Evolutionary conservation across 2,797 vertebrate genomes (phyloP), one percentile per base, ranked within the genome.

Genomic region (Myioborus miniatus): DNA sequence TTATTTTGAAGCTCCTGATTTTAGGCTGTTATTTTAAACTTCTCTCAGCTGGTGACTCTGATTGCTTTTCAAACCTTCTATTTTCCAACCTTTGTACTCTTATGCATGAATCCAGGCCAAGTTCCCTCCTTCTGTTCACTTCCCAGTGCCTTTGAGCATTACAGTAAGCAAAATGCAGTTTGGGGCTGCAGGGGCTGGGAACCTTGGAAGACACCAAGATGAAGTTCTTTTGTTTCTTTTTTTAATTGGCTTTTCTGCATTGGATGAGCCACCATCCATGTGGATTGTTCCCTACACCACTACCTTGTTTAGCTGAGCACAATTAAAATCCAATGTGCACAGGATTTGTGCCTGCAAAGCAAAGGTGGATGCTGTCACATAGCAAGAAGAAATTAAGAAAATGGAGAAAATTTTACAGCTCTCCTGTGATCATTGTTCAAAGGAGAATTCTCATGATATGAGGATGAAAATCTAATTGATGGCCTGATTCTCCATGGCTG

Each of bases 31-130:
- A 78, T 97, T 97, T 96, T 92, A 97, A 97, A 96, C 91, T 94
- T 76, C 72, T 94, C 93, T 97, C 95, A 92, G 95, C 92, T 96
- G 94, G 96, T 91, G 93, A 92, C 68, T 96, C 93, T 96, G 95
- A 97, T 96, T 96, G 95, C 94, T 98, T 97, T 96, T 96, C 96
- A 97, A 92, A 96, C 96, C 93, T 83, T 87, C 75, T 96, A 90
- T 96, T 97, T 97, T 87, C 90, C 96, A 96, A 96, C 94, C 90
- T 93, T 95, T 50, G 5, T 94, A 84, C 96, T 96, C 89, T 96
- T 91, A 83, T 91, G 83, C 87, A 89, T 93, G 95, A 97, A 96
- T 96, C 77, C 74, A 88, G 94, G 89, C 96, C 94, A 78, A 74
- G 59, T 91, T 77, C 43, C 72, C 3, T 60, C 94, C 97, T 96